Evolutionary conservation across 2,113 vertebrate species (phyloP).

Genomic region (Trogon surrucura): DNA sequence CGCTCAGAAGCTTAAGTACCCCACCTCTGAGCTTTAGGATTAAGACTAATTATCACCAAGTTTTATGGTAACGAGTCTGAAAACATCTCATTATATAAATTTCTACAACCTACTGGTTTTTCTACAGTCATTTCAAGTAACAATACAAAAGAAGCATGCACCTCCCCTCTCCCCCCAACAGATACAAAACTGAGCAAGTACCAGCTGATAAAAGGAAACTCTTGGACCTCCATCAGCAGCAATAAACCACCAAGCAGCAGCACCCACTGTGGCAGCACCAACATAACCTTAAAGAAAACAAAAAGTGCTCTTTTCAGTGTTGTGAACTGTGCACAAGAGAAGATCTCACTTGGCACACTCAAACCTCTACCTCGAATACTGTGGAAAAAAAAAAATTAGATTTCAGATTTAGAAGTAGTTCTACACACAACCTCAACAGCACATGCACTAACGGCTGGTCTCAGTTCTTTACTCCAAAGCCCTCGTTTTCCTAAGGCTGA

Average conservation of each 20-base stretch:
- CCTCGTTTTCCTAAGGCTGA: background rate
- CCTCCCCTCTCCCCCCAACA: background rate
- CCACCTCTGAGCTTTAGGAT: background rate
- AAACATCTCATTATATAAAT: fast-evolving
- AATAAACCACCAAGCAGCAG: constrained; percentile 97
- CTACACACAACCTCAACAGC: fast-evolving
- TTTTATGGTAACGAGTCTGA: background rate
- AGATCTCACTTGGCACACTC: background rate
- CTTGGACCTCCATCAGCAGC: constrained; percentile 93
- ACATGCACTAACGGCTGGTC: background rate
- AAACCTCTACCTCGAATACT: background rate
- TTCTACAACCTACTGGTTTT: background rate
- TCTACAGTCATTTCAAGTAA: background rate
- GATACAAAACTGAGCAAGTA: constrained; percentile 62
- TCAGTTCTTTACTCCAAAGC: background rate
- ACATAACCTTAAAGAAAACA: constrained; percentile 86
- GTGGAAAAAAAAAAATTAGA: background rate
- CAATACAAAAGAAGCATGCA: background rate
- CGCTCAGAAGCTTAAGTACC: background rate
- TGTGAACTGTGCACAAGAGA: background rate
- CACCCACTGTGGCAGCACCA: constrained; percentile 95
- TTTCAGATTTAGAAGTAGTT: background rate
- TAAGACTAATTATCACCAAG: background rate
- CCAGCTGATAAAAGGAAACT: constrained; percentile 94
- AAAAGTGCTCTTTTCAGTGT: background rate